Evolutionary conservation across 2,888 invertebrate species (phyloP), one percentile per base, ranked within the genome.

Genomic region (Salticus scenicus): DNA sequence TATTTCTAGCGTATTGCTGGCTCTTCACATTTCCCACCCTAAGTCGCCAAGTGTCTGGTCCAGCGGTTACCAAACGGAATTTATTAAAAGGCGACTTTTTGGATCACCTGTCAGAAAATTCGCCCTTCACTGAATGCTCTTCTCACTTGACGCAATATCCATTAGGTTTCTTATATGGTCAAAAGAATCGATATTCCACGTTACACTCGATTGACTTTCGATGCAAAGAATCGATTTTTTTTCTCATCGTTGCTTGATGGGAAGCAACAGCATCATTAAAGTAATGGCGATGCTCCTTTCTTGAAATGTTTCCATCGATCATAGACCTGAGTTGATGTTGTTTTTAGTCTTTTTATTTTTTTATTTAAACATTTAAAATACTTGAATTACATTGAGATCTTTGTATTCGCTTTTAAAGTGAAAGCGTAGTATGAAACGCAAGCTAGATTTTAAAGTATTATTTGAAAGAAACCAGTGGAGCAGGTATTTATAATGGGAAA

Each of bases 91-190:
- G 12, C 1, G 57, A 12, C 57, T 57, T 57, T n/a, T 24, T 24
- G 24, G 57, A 57, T 57, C 57, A 57, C 57, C 57, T 57, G 57
- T 57, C 57, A 57, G 24, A 57, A 57, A 7, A 57, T 1, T 20
- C 2, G 57, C 24, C 7, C 57, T 24, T 5, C 24, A 24, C 10
- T 57, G 24, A 57, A 20, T 57, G 24, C 24, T 47, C n/a, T 24
- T 24, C 57, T 57, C 57, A 57, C 57, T 24, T 57, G 57, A 57
- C 24, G 57, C 57, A 57, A 57, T 57, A 24, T 24, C 57, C 57
- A 57, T 57, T 57, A 57, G 24, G 57, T 57, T 57, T 57, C 57
- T 57, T 57, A 57, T 57, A 57, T 57, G 57, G 57, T 57, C 57
- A 57, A 57, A 57, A 57, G 57, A 57, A 57, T 57, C 57, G 57